Evolutionary conservation across 2,888 invertebrate genomes (phyloP).

Genomic region (Chrysolina haemoptera): DNA sequence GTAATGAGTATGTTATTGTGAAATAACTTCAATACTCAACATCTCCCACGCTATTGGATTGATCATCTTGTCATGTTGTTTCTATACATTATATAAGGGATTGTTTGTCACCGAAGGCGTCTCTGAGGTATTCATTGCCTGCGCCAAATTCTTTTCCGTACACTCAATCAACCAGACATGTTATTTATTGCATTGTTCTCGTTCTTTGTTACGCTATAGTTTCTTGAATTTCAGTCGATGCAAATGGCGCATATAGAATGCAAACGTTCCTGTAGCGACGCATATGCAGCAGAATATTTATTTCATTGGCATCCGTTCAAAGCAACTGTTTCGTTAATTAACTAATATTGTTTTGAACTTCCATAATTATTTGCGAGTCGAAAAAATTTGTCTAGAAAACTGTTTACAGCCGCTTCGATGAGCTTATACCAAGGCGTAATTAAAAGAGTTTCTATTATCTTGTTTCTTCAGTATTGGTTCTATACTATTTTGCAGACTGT

Average conservation of each 20-base stretch:
- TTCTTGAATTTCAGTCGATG: conserved; percentile 3
- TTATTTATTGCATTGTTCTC: conserved; percentile 22
- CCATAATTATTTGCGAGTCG: not conserved
- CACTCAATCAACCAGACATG: conserved; percentile 5
- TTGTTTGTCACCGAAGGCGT: conserved; percentile 4
- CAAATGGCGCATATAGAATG: conserved; percentile 17
- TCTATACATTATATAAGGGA: not conserved
- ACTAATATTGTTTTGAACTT: conserved; percentile 1
- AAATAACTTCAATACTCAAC: no score
- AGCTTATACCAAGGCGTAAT: no score
- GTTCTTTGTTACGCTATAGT: conserved; percentile 16
- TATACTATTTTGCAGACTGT: no score
- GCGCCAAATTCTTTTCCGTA: conserved; percentile 19
- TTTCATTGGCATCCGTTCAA: conserved; percentile 18
- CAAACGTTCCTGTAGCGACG: not conserved
- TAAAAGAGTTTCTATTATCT: no score
- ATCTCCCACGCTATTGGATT: not conserved
- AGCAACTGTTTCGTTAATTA: conserved; percentile 17
- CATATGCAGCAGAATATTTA: not conserved
- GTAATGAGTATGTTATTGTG: no score
- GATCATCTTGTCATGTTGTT: not conserved
- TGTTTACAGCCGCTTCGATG: not conserved
- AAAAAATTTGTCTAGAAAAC: not conserved
- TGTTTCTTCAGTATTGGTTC: no score
- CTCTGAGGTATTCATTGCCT: conserved; percentile 4